Evolutionary conservation across 2,797 vertebrate genomes (phyloP), one percentile per base, ranked within the genome.

Genomic region (Centroberyx gerrardi): DNA sequence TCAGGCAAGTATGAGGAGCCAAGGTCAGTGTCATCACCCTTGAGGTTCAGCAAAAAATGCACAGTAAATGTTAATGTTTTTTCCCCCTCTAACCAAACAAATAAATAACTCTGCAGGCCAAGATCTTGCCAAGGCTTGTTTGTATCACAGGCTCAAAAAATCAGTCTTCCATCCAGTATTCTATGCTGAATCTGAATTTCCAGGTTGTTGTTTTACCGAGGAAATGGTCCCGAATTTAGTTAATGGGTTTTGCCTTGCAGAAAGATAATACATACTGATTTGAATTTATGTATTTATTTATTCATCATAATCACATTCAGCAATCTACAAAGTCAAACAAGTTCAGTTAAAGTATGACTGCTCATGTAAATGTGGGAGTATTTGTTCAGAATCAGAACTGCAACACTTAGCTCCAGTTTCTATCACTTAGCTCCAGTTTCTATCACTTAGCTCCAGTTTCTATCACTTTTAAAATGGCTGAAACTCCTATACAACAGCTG

Each of bases 1-100:
- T 68, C 46, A 65, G 48, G 17, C 5, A 8, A 53, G n/a, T 27
- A 27, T 46, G 65, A 78, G 53, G 42, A 53, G 46, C 6, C 36
- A 46, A n/a, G 51, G 52, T 65, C 29, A 63, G 51, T 79, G 28
- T 69, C 5, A 71, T 76, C 81, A 53, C 52, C 61, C 72, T 28
- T 36, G 48, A 78, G 55, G 27, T 49, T 70, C 27, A 54, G 9
- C 40, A 29, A n/a, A 54, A 53, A 72, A 65, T 46, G 46, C 7
- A 18, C 8, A 8, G 9, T 8, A 17, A 66, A 80, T 17, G 56
- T 38, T 36, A 75, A 83, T 74, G 62, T 83, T 80, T 36, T 36
- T 15, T 70, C 31, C 58, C 28, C n/a, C 22, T 36, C 9, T 56
- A 55, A 18, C 51, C 22, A 55, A 72, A 42, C 28, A 73, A 69